A percentile compares a stretch with the other conserved stretches of the same genome.
phyloP scores from a whole-genome alignment of 2,797 vertebrate species.

The Thunnus albacares region DNA sequence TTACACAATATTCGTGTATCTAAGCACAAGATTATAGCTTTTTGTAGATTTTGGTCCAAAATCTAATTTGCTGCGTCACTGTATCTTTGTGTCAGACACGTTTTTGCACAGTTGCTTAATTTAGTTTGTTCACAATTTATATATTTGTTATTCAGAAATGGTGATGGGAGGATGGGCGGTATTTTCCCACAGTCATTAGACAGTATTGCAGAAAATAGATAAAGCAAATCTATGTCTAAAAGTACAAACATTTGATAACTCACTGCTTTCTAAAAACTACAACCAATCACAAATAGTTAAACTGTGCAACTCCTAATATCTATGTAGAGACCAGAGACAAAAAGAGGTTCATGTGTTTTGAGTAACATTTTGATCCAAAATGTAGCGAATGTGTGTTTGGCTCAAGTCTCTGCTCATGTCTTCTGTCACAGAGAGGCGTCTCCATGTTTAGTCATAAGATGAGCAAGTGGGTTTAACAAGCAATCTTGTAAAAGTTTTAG shows the following conservation, averaged over 20 bases:
- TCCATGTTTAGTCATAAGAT: slow-evolving; percentile 20
- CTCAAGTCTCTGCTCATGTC: neutral
- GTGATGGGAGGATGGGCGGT: neutral
- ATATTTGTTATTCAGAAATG: neutral
- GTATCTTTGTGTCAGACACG: neutral
- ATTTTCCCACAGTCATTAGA: neutral
- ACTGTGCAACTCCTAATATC: neutral
- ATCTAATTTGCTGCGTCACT: slow-evolving; percentile 22
- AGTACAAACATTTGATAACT: neutral
- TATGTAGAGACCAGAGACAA: neutral
- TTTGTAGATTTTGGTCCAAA: slow-evolving; percentile 17
- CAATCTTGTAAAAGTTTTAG: slow-evolving; percentile 11
- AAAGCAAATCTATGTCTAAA: neutral
- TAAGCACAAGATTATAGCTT: slow-evolving; percentile 32
- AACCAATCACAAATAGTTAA: neutral
- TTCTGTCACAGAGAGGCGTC: neutral
- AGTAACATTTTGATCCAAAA: neutral
- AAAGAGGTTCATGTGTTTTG: neutral
- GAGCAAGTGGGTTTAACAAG: slow-evolving; percentile 10
- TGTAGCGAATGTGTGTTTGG: neutral
- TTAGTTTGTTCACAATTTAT: neutral
- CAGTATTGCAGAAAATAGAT: neutral
- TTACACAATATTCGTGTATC: slow-evolving; percentile 28
- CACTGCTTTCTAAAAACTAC: neutral
- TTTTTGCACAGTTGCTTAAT: slow-evolving; percentile 15